A percentile compares a stretch with the other conserved stretches of the same genome.
Evolutionary conservation across 2,113 vertebrate species (phyloP).

Genomic region (Capreolus pygargus): DNA sequence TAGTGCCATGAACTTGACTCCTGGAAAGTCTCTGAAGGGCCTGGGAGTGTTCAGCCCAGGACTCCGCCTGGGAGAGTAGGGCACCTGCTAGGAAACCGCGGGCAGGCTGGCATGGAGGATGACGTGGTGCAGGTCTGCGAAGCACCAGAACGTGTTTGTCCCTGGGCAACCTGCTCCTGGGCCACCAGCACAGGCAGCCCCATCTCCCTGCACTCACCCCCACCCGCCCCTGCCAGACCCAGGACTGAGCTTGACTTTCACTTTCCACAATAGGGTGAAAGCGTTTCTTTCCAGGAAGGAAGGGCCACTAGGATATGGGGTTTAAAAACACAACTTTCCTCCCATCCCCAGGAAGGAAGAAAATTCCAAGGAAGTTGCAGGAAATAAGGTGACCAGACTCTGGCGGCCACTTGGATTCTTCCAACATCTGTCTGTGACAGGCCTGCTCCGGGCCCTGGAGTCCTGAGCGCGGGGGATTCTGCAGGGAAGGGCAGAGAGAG

Average conservation of each 20-base stretch:
- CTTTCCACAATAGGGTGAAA: neutral
- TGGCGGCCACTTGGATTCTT: neutral
- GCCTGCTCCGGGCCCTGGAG: neutral
- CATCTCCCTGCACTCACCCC: neutral
- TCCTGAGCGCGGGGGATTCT: neutral
- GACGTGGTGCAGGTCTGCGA: neutral
- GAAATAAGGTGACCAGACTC: neutral
- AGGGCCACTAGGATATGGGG: neutral
- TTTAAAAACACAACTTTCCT: neutral
- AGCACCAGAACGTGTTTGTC: neutral
- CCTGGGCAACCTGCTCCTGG: neutral
- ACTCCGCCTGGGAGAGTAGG: neutral
- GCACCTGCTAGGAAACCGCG: accelerated
- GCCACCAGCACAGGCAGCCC: neutral
- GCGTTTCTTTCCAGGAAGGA: neutral
- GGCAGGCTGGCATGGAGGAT: neutral
- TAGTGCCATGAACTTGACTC: neutral
- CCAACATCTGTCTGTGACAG: neutral
- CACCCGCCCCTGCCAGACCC: neutral
- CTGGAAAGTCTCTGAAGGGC: neutral
- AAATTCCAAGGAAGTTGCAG: neutral
- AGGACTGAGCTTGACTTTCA: neutral
- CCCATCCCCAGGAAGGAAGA: neutral
- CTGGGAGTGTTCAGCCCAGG: neutral
- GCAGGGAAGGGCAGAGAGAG: neutral